These are phyloP conservation scores for Oscheius sp. DNA, from an alignment of 2,888 invertebrate species.

Conservation along the genomic window DNA sequence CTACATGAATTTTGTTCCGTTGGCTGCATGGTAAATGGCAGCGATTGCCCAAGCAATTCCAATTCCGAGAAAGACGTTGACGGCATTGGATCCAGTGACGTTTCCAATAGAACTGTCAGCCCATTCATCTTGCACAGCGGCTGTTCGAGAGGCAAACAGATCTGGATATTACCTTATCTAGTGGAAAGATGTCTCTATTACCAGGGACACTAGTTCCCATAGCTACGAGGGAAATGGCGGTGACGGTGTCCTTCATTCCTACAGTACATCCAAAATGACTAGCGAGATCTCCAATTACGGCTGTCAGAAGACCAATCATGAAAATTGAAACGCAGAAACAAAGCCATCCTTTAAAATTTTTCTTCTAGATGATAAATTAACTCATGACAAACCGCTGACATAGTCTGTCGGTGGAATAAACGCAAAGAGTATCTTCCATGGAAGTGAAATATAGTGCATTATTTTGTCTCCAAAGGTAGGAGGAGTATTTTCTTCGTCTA, in stretches of 20 bases:
- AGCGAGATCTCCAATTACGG: conserved; percentile 95
- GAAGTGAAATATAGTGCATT: conserved; percentile 92
- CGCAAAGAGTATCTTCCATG: conserved; percentile 98
- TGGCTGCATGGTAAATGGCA: conserved; percentile 65
- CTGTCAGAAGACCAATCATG: conserved; percentile 92
- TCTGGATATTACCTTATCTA: conserved; percentile 78
- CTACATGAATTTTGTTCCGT: conserved; percentile 65
- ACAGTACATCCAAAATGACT: conserved; percentile 94
- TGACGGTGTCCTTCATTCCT: conserved; percentile 86
- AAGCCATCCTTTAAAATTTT: conserved; percentile 84
- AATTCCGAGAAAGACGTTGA: conserved; percentile 98
- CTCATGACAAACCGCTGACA: conserved; percentile 55
- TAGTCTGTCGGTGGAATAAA: conserved; percentile 96
- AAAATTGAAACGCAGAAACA: conserved; percentile 92
- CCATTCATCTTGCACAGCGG: conserved; percentile 94
- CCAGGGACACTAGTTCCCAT: conserved; percentile 98
- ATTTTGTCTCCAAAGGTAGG: conserved; percentile 83
- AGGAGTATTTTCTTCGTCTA: conserved; percentile 48
- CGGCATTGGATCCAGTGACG: conserved; percentile 83
- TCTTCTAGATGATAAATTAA: neutral
- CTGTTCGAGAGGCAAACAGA: conserved; percentile 98
- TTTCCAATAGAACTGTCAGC: conserved; percentile 95
- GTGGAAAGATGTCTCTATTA: conserved; percentile 74
- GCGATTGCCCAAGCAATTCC: conserved; percentile 73
- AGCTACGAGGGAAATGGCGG: conserved; percentile 96